Base-by-base conservation (phyloP, 2,888 invertebrate genomes). In the Empis stercorea region DNA sequence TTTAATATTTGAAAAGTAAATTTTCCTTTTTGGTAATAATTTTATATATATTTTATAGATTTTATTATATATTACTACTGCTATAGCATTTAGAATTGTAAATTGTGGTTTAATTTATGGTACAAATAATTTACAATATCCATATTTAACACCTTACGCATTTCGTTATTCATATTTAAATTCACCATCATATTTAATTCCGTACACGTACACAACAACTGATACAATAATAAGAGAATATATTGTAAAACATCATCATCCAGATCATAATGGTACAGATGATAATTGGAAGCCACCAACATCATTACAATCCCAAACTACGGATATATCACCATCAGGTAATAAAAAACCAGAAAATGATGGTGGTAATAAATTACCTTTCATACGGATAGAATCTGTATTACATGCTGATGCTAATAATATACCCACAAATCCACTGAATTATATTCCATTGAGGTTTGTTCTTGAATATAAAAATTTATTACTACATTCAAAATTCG, bases 391-490 rank as follows among this genome's bases (percentile, higher is more conserved):
- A 23, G 40, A 20, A 46, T 17, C 20, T 10, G 4, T 36, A 32
- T 10, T 30, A 6, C 10, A 20, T 43, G 38, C 11, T 32, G 32
- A 10, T 10, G 36, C 42, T 11, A 36, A 38, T 13, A 10, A 27
- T 40, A 45, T 43, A 15, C 30, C 32, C 2, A 7, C 40, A 45
- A 41, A 48, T 46, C 38, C 46, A 13, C 48, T 50, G 11, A 50
- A 48, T 44, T 50, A 50, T 46, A 42, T 46, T 39, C 44, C 32
- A 27, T 44, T 23, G 36, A 48, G 50, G 50, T 48, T 47, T 51
- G 42, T 23, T 14, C 32, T 45, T 49, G 49, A 46, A 49, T 49
- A 45, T 47, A 36, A 41, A 49, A 30, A 15, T 44, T 30, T 40
- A 15, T 10, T 30, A 32, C 44, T 38, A 38, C 36, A 44, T 40